Conservation (phyloP, 2,797 vertebrate genomes). For the Oreonectes daqikongensis region DNA sequence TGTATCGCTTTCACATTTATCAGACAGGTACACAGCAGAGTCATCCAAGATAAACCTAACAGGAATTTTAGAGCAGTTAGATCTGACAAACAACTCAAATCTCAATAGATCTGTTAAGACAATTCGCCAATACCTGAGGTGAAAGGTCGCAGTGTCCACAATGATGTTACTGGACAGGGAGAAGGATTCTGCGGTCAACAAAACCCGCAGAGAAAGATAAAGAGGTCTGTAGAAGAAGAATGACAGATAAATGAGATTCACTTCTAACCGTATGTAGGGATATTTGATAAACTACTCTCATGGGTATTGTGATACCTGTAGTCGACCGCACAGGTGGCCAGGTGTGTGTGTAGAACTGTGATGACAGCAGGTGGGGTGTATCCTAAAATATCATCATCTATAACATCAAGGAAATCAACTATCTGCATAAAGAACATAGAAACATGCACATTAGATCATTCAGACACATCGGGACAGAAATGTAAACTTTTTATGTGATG, state of each 20-base stretch:
- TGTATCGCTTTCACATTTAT: conserved; percentile 85
- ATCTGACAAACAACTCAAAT: neutral
- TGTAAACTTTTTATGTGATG: neutral
- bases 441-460: neutral
- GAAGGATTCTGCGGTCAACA: conserved; percentile 90
- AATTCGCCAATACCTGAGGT: conserved; percentile 83
- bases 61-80: conserved; percentile 4
- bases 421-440: conserved; percentile 70
- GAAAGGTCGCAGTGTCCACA: conserved; percentile 90
- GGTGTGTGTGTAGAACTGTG: conserved; percentile 89
- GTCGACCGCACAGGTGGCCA: conserved; percentile 88
- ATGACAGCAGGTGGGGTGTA: conserved; percentile 89
- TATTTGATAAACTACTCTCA: neutral
- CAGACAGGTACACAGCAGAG: conserved; percentile 91
- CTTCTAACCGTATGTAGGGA: neutral
- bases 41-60: conserved; percentile 91
- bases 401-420: conserved; percentile 88
- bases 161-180: conserved; percentile 93
- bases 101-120: neutral
- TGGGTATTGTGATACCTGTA: conserved; percentile 78
- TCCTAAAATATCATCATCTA: conserved; percentile 90
- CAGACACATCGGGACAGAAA: neutral
- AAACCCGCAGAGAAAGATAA: conserved; percentile 85
- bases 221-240: conserved; percentile 77
- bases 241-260: neutral